Conservation (phyloP, 2,797 vertebrate genomes). For the Crocidura indochinensis region DNA sequence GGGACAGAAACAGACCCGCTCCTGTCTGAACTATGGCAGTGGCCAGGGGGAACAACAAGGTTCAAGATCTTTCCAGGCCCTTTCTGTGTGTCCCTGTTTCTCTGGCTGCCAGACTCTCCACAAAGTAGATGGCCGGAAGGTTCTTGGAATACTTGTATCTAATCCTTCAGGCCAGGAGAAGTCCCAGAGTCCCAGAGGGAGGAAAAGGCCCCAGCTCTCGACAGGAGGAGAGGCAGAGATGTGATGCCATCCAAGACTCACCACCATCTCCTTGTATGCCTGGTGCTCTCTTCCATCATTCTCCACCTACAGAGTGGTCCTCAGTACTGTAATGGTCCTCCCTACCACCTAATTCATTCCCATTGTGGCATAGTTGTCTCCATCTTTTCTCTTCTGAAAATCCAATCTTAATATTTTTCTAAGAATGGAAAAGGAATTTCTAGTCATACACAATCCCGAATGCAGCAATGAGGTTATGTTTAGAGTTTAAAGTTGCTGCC, state of each 20-base stretch:
- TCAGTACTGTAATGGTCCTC: not conserved
- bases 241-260: not conserved
- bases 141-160: not conserved
- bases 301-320: not conserved
- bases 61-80: not conserved
- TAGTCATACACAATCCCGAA: constrained; percentile 20
- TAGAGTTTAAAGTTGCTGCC: not conserved
- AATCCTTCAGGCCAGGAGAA: not conserved
- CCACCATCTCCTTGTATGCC: not conserved
- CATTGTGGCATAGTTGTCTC: too few species aligned
- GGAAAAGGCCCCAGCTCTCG: not conserved
- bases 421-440: not conserved
- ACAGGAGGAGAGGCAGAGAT: not conserved
- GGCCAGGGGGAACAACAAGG: not conserved
- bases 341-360: too few species aligned
- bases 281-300: not conserved
- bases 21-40: not conserved
- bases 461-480: not conserved
- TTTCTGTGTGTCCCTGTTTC: not conserved
- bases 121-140: not conserved
- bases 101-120: not conserved
- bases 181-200: not conserved
- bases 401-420: not conserved
- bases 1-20: not conserved
- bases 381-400: not conserved